phyloP scores from a whole-genome alignment of 2,888 invertebrate species.

The Hemithea aestivaria region DNA sequence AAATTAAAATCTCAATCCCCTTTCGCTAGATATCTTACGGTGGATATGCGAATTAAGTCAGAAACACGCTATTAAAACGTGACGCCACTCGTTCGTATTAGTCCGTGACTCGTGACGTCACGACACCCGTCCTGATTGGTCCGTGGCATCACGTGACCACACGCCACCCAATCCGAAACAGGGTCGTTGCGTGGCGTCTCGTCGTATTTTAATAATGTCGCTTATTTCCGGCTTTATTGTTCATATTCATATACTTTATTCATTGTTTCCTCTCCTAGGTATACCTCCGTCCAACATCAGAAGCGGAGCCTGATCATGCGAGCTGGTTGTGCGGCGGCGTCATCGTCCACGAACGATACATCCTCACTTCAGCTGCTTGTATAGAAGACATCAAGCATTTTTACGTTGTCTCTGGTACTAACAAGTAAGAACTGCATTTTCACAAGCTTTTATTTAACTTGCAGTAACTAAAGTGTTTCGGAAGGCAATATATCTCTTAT shows the following conservation, averaged over 20 bases:
- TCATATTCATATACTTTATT: too few species aligned
- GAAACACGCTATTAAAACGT: too few species aligned
- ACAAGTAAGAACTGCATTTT: constrained; percentile 48
- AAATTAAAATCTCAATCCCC: not conserved
- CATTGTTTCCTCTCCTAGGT: constrained; percentile 48
- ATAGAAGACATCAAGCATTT: constrained; percentile 61
- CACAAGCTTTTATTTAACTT: too few species aligned
- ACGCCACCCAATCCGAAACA: too few species aligned
- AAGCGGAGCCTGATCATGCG: constrained; percentile 10
- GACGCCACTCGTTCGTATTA: too few species aligned
- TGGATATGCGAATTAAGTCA: too few species aligned
- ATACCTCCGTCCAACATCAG: constrained; percentile 46
- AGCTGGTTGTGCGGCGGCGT: constrained; percentile 64
- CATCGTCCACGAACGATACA: constrained; percentile 50
- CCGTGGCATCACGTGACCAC: too few species aligned
- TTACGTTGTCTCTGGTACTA: constrained; percentile 58
- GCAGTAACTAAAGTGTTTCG: not conserved
- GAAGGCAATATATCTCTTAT: not conserved
- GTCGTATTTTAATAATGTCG: too few species aligned
- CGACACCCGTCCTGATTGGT: too few species aligned
- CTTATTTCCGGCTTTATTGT: too few species aligned
- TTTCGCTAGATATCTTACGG: not conserved
- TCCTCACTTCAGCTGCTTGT: constrained; percentile 66
- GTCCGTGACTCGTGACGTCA: too few species aligned
- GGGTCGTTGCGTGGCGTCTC: too few species aligned